phyloP scores from a whole-genome alignment of 2,113 vertebrate genomes.

The Acanthochromis polyacanthus region DNA sequence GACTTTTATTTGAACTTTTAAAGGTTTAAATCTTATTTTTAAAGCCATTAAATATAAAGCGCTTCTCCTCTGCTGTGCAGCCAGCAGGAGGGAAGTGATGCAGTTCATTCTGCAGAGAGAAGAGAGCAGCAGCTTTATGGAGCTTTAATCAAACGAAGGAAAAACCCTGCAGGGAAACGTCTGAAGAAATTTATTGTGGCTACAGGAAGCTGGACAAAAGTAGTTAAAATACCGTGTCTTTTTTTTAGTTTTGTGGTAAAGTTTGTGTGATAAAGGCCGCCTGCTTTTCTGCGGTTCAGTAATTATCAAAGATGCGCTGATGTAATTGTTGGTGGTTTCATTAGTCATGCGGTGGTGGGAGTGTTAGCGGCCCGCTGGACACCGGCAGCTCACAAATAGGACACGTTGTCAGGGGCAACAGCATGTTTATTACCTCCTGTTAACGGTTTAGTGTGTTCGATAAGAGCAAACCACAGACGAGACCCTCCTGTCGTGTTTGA shows the following conservation, averaged over 20 bases:
- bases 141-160: neutral
- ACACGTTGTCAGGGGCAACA: constrained; percentile 72
- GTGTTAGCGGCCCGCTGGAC: constrained; percentile 38
- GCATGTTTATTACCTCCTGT: constrained; percentile 72
- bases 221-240: too few relatives aligned
- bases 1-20: neutral
- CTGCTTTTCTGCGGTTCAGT: neutral
- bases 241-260: too few relatives aligned
- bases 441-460: constrained; percentile 60
- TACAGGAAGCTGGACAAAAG: too few relatives aligned
- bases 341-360: constrained; percentile 64
- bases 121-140: constrained; percentile 8
- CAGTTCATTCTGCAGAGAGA: constrained; percentile 9
- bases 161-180: neutral
- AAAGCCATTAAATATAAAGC: neutral
- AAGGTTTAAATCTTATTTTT: neutral
- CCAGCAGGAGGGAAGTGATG: neutral
- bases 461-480: constrained; percentile 30
- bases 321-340: constrained; percentile 24
- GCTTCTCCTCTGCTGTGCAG: neutral
- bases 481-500: neutral
- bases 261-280: neutral
- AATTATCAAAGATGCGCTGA: constrained; percentile 22
- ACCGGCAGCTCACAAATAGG: constrained; percentile 65
- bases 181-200: too few relatives aligned